phyloP scores from a whole-genome alignment of 1,140 invertebrate species.

The Elysia chlorotica region DNA sequence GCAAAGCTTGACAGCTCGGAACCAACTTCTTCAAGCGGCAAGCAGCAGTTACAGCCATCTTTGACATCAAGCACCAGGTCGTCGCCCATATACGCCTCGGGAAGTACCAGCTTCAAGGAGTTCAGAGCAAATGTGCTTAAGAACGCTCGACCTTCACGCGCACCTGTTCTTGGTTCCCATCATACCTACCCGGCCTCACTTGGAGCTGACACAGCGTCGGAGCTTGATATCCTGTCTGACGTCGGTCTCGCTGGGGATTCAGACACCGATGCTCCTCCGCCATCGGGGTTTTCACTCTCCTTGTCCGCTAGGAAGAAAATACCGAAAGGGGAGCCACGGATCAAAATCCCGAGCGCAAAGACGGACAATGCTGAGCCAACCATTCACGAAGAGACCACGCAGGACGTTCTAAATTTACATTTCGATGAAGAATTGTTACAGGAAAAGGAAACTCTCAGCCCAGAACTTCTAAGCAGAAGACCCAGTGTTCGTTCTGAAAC shows the following conservation, averaged over 20 bases:
- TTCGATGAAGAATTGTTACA: no score
- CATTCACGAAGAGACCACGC: constrained; percentile 6
- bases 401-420: not conserved
- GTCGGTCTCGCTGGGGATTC: not conserved
- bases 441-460: not conserved
- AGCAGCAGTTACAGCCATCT: not conserved
- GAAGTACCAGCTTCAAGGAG: no score
- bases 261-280: not conserved
- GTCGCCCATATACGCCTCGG: no score
- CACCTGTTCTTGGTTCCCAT: no score
- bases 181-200: no score
- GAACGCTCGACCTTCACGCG: no score
- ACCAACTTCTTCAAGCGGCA: not conserved
- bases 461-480: not conserved
- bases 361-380: not conserved
- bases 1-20: not conserved
- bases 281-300: not conserved
- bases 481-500: not conserved
- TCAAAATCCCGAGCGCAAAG: not conserved
- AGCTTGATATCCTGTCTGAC: not conserved
- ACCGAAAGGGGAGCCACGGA: not conserved
- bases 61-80: no score
- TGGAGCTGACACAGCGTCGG: no score
- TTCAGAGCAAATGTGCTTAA: no score
- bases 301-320: constrained; percentile 3